Percentiles rank a stretch among this genome's conserved stretches.
phyloP scores from a whole-genome alignment of 2,888 invertebrate species.

The Ochropleura plecta region DNA sequence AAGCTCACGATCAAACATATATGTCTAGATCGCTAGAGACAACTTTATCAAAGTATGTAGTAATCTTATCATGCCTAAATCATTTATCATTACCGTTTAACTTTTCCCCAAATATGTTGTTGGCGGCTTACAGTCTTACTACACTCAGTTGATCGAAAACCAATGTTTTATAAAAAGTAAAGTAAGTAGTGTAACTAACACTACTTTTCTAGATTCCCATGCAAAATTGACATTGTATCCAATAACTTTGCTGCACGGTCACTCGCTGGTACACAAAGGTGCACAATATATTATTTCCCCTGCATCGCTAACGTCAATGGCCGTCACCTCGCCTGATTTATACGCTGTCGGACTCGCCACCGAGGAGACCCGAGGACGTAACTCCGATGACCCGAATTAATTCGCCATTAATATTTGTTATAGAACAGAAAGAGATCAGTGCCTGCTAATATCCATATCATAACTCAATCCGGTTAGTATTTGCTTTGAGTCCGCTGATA shows the following conservation, averaged over 20 bases:
- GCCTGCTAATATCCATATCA: constrained; percentile 84
- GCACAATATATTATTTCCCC: constrained; percentile 8
- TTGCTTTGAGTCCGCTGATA: constrained; percentile 84
- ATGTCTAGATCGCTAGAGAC: not conserved
- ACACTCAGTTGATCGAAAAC: not conserved
- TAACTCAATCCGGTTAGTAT: constrained; percentile 82
- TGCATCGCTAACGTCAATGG: constrained; percentile 30
- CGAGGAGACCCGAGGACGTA: constrained; percentile 13
- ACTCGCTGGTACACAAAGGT: constrained; percentile 17
- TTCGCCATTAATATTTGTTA: constrained; percentile 62
- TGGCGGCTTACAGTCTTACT: no score
- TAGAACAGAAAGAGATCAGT: constrained; percentile 62
- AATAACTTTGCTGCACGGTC: not conserved
- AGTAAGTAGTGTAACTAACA: no score
- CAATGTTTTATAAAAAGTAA: no score
- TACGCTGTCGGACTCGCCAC: constrained; percentile 8
- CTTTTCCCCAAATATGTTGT: not conserved
- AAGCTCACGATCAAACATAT: not conserved
- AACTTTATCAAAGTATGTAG: not conserved
- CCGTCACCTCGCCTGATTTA: constrained; percentile 46
- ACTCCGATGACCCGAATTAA: constrained; percentile 48
- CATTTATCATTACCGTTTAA: not conserved
- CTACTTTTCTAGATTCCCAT: not conserved
- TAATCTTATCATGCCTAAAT: not conserved
- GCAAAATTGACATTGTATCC: not conserved